These are phyloP conservation scores for Todiramphus chloris DNA, from an alignment of 2,113 vertebrate genomes.

Conservation along the genomic window DNA sequence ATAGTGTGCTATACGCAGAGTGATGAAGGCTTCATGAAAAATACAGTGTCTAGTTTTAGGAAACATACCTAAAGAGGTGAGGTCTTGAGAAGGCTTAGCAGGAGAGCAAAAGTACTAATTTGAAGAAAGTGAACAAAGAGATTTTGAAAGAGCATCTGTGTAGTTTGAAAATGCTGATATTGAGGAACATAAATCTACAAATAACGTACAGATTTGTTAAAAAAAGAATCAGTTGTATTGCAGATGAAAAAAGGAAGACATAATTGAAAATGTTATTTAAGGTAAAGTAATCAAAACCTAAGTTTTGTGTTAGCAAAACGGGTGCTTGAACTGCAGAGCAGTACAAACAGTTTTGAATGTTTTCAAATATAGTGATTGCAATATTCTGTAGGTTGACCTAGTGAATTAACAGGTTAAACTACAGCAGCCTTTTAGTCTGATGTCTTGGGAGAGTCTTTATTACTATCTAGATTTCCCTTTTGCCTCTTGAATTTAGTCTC, in stretches of 20 bases:
- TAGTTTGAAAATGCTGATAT: not conserved
- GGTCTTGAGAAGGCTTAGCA: not conserved
- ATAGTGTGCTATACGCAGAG: not conserved
- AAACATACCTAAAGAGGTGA: not conserved
- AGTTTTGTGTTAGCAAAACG: not conserved
- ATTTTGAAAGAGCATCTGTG: not conserved
- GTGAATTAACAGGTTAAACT: not conserved
- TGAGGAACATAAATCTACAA: not conserved
- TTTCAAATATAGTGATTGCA: not conserved
- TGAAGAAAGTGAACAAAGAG: not conserved
- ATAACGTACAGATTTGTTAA: not conserved
- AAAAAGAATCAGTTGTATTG: not conserved
- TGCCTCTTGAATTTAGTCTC: not conserved
- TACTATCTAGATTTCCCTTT: not conserved
- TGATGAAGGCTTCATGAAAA: not conserved
- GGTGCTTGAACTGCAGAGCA: not conserved
- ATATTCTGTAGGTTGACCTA: not conserved
- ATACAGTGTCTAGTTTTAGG: not conserved
- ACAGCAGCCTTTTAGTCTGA: not conserved
- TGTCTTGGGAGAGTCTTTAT: not conserved
- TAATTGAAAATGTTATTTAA: not conserved
- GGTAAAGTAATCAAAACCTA: not conserved
- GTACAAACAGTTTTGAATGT: not conserved
- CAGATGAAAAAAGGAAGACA: not conserved
- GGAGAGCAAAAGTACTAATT: not conserved